phyloP scores from a whole-genome alignment of 2,113 vertebrate genomes.

The Miniopterus natalensis region DNA sequence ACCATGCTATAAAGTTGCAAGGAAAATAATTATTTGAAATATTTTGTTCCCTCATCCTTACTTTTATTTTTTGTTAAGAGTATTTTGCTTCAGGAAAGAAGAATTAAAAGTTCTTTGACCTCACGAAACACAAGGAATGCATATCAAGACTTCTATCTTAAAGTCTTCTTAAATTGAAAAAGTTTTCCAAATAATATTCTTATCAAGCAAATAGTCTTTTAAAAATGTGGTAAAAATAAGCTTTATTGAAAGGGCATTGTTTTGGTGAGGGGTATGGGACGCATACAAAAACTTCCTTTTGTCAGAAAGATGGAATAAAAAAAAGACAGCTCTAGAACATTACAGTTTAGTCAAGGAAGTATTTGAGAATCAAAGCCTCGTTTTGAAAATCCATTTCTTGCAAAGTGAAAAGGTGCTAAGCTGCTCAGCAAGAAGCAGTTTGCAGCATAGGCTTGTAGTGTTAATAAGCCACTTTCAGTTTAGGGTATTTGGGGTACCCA shows the following conservation, averaged over 20 bases:
- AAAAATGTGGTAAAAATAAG: constrained; percentile 4
- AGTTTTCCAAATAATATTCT: constrained; percentile 21
- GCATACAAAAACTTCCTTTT: constrained; percentile 43
- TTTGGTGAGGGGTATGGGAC: constrained; percentile 1
- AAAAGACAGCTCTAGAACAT: constrained; percentile 1
- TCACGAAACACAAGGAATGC: background rate
- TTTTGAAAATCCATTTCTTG: constrained; percentile 64
- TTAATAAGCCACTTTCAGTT: constrained; percentile 46
- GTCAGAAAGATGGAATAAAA: background rate
- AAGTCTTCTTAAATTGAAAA: background rate
- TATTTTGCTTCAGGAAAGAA: constrained; percentile 30
- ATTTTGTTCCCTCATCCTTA: background rate
- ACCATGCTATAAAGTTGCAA: background rate
- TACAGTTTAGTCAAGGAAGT: constrained; percentile 38
- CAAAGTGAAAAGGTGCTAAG: constrained; percentile 68
- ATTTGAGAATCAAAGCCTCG: constrained; percentile 54
- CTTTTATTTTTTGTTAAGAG: background rate
- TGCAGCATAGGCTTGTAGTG: background rate
- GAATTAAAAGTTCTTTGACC: background rate
- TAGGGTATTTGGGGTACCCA: background rate
- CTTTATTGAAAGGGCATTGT: background rate
- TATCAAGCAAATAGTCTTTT: background rate
- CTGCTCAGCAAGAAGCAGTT: constrained; percentile 44
- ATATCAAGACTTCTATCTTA: background rate
- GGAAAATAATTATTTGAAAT: constrained; percentile 18